A percentile compares a stretch with the other conserved stretches of the same genome.
Evolutionary conservation across 2,888 invertebrate species (phyloP).

Genomic region (Conops quadrifasciatus): DNA sequence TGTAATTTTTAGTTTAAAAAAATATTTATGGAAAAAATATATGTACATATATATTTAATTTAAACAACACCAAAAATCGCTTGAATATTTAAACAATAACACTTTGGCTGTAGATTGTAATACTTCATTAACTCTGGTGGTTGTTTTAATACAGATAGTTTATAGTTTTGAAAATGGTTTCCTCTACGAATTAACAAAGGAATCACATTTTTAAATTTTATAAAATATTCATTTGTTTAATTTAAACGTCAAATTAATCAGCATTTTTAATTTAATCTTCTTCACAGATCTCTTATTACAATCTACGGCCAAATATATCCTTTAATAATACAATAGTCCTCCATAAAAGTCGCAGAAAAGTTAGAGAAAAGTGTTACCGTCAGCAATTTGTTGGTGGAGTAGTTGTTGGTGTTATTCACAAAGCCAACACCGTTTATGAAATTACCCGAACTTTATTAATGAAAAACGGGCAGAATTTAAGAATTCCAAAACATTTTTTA

Average conservation of each 20-base stretch:
- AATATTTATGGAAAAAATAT: slow-evolving; percentile 1
- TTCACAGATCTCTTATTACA: slow-evolving; percentile 64
- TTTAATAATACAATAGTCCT: slow-evolving; percentile 43
- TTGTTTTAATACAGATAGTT: slow-evolving; percentile 33
- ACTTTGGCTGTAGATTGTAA: slow-evolving; percentile 59
- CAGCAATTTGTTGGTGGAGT: neutral
- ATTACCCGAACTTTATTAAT: neutral
- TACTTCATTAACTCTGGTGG: slow-evolving; percentile 34
- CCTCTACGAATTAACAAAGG: too few species aligned
- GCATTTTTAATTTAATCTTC: slow-evolving; percentile 58
- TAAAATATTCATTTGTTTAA: too few species aligned
- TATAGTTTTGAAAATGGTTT: too few species aligned
- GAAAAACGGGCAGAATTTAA: neutral
- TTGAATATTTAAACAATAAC: slow-evolving; percentile 44
- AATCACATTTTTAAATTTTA: too few species aligned
- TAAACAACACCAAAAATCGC: neutral
- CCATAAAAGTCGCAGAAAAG: slow-evolving; percentile 37
- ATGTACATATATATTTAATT: neutral
- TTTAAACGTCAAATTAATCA: slow-evolving; percentile 39
- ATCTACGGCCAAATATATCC: slow-evolving; percentile 64
- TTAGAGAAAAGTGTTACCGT: neutral
- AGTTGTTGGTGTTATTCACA: neutral
- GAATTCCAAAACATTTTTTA: neutral
- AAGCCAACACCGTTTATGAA: neutral
- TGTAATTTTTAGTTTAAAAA: slow-evolving; percentile 4